Percentiles rank a stretch among this genome's conserved stretches.
Conservation (phyloP, 2,888 invertebrate species). For the Spatulosminthurus flaviceps region DNA sequence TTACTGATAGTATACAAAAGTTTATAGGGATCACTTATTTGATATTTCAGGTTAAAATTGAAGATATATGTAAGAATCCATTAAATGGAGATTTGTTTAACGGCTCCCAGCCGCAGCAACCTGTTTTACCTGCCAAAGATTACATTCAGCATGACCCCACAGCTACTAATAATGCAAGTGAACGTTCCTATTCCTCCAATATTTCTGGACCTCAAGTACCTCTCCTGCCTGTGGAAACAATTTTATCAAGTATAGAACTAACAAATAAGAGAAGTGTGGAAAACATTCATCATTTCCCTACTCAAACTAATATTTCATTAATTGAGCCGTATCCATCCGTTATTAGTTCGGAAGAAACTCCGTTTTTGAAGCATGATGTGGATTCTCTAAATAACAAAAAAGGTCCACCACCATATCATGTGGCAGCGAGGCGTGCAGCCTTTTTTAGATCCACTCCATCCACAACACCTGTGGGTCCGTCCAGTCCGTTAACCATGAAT, state of each 20-base stretch:
- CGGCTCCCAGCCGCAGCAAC: conserved; percentile 19
- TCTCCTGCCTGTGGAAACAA: not conserved
- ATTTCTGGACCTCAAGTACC: conserved; percentile 31
- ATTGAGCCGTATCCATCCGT: conserved; percentile 29
- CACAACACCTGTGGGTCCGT: conserved; percentile 20
- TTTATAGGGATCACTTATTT: not conserved
- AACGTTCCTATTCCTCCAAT: conserved; percentile 13
- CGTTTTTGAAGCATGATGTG: not conserved
- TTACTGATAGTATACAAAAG: no score
- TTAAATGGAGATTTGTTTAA: conserved; percentile 24
- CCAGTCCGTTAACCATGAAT: conserved; percentile 14
- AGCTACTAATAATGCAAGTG: not conserved
- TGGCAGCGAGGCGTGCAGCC: conserved; percentile 62
- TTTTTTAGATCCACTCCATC: conserved; percentile 56
- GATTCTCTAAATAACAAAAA: not conserved
- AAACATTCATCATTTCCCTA: conserved; percentile 15
- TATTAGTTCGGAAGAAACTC: not conserved
- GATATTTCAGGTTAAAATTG: not conserved
- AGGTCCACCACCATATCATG: conserved; percentile 62
- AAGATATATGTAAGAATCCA: conserved; percentile 20
- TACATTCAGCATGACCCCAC: not conserved
- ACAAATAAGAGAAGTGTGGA: conserved; percentile 14
- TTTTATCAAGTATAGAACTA: conserved; percentile 5
- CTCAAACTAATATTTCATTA: conserved; percentile 30
- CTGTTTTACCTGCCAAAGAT: conserved; percentile 33